Base-by-base conservation (phyloP, 2,113 vertebrate species). In the Prolemur simus region DNA sequence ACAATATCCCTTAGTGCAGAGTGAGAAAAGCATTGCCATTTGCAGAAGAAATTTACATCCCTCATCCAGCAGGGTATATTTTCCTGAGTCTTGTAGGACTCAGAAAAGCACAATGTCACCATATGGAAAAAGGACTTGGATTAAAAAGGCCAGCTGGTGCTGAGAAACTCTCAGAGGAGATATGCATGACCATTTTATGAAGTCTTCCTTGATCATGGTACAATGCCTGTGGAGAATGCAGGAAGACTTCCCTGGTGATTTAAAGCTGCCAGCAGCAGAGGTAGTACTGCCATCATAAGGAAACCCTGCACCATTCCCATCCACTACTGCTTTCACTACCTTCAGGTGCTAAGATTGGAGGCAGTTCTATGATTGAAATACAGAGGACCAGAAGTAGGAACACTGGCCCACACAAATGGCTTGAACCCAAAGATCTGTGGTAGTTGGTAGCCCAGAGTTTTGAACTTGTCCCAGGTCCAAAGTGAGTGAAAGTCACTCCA, bases 281-380 rank as follows among this genome's bases (percentile, higher is more conserved):
- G 8, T 69, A 47, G 29, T 29, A 29, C 27, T 83, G 52, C 23
- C 45, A 42, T 45, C 13, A 17, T 0, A 81, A 73, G 27, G 49
- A 85, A 49, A 21, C 1, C 6, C 2, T 66, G 71, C 27, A 27
- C 8, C 4, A 64, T 77, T 68, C 25, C 3, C 18, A 21, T 12
- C 5, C 2, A 23, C 12, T 34, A 21, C 39, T 8, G 1, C 21
- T 8, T 37, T 52, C 5, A 6, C 8, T 17, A 20, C 8, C 20
- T 6, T 29, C 11, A 15, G 47, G 63, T 20, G 2, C 29, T n/a
- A 1, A 54, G 47, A 15, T 39, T 6, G 64, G 64, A 66, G 2
- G 42, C 32, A 66, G 32, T 37, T 29, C 21, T 56, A 10, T 27
- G 3, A 12, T 34, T 56, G 42, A 8, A 84, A 78, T 27, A 14